A percentile compares a stretch with the other conserved stretches of the same genome.
Conservation (phyloP, 2,797 vertebrate genomes). For the Triplophysa bombifrons region DNA sequence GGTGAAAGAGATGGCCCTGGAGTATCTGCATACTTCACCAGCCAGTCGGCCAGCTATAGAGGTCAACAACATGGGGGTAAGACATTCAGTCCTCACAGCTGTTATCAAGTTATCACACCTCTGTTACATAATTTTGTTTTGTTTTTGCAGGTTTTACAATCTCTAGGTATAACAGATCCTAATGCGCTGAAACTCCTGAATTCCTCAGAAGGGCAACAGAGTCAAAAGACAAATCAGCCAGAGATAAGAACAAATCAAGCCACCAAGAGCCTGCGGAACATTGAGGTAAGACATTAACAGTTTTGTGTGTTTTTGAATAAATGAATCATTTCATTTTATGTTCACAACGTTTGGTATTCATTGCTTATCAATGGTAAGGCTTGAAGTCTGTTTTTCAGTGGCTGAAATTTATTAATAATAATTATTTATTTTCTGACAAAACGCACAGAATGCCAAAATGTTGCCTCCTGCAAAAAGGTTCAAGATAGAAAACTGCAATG, state of each 20-base stretch:
- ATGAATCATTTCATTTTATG: not conserved
- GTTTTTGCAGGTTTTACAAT: slow-evolving; percentile 83
- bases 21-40: slow-evolving; percentile 80
- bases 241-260: slow-evolving; percentile 42
- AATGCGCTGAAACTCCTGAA: slow-evolving; percentile 65
- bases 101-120: not conserved
- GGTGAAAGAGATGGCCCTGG: slow-evolving; percentile 86
- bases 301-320: too few species aligned
- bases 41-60: slow-evolving; percentile 77
- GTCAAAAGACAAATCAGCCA: slow-evolving; percentile 44
- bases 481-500: slow-evolving; percentile 75
- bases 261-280: slow-evolving; percentile 43
- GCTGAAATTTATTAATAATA: not conserved
- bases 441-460: slow-evolving; percentile 77
- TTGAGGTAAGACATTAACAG: slow-evolving; percentile 40
- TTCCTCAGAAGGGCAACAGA: slow-evolving; percentile 55
- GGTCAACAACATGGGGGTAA: slow-evolving; percentile 85
- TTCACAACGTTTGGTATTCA: too few species aligned
- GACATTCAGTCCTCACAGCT: not conserved
- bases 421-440: not conserved
- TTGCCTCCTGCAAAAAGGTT: slow-evolving; percentile 82
- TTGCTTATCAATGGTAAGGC: not conserved
- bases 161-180: slow-evolving; percentile 84
- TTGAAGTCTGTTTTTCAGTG: too few species aligned
- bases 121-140: not conserved